Conservation (phyloP, 30 jellyfish, hydroid and myxozoan species). For the Turritopsis rubra region DNA sequence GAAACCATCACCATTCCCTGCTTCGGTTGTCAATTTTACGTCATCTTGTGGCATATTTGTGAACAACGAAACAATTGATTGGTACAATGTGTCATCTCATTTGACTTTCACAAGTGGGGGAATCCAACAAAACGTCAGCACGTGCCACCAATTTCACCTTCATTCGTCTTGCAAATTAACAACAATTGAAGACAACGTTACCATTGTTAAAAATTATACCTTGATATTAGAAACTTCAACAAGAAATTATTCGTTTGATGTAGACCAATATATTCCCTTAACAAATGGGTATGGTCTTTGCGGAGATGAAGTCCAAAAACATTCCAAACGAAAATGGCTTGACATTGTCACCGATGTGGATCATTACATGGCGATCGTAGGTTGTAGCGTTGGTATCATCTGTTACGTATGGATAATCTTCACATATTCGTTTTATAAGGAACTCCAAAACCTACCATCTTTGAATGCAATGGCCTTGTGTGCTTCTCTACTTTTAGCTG, state of each 20-base stretch:
- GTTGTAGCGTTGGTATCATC: background rate
- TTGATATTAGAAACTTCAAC: background rate
- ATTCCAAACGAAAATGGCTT: background rate
- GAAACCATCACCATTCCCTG: background rate
- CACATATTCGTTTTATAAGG: background rate
- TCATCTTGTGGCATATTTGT: background rate
- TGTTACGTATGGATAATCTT: background rate
- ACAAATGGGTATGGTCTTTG: slow-evolving; percentile 1
- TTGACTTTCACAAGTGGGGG: background rate
- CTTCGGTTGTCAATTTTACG: background rate
- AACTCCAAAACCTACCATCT: background rate
- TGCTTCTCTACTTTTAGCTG: background rate
- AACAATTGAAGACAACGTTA: background rate
- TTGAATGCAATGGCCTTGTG: slow-evolving; percentile 8
- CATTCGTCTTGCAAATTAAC: slow-evolving; percentile 3
- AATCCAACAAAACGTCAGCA: background rate
- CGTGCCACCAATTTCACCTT: background rate
- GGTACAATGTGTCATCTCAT: background rate
- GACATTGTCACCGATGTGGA: background rate
- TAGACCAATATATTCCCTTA: background rate
- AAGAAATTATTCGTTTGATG: background rate
- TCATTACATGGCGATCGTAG: background rate
- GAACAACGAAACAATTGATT: background rate
- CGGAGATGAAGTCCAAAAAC: background rate
- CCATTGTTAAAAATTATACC: background rate